A percentile compares a stretch with the other conserved stretches of the same genome.
These are phyloP conservation scores for Muntiacus muntjak DNA, from an alignment of 2,113 vertebrate species.

Conservation along the genomic window DNA sequence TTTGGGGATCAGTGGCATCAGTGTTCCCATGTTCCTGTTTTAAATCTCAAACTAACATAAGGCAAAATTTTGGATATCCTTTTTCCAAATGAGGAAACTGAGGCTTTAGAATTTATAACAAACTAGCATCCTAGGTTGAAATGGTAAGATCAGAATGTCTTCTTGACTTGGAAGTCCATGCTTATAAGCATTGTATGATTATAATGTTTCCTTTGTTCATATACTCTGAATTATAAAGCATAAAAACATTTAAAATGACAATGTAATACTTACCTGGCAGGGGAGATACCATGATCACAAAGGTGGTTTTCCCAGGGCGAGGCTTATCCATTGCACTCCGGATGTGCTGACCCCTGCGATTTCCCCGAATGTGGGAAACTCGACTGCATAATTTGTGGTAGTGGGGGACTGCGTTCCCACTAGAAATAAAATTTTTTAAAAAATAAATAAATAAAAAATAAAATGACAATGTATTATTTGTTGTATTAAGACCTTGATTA, in stretches of 20 bases:
- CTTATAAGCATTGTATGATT: background rate
- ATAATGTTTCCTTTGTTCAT: background rate
- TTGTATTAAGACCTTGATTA: background rate
- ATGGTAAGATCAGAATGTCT: background rate
- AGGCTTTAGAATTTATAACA: background rate
- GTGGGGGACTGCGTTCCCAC: too few species aligned
- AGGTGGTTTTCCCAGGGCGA: too few species aligned
- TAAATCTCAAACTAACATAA: background rate
- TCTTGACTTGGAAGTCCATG: background rate
- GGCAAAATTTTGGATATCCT: background rate
- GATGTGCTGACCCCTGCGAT: too few species aligned
- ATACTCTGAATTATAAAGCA: background rate
- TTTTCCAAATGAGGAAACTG: background rate
- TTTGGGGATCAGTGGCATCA: background rate
- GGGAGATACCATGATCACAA: too few species aligned
- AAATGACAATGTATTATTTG: background rate
- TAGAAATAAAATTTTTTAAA: too few species aligned
- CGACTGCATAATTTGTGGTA: too few species aligned
- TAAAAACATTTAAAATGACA: background rate
- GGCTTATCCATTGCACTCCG: too few species aligned
- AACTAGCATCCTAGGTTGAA: background rate
- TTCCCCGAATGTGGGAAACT: too few species aligned
- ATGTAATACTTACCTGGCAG: too few species aligned
- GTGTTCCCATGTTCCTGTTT: background rate
- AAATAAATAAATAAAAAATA: too few species aligned